These are phyloP conservation scores for Furnarius figulus DNA, from an alignment of 2,113 vertebrate genomes.

Conservation along the genomic window DNA sequence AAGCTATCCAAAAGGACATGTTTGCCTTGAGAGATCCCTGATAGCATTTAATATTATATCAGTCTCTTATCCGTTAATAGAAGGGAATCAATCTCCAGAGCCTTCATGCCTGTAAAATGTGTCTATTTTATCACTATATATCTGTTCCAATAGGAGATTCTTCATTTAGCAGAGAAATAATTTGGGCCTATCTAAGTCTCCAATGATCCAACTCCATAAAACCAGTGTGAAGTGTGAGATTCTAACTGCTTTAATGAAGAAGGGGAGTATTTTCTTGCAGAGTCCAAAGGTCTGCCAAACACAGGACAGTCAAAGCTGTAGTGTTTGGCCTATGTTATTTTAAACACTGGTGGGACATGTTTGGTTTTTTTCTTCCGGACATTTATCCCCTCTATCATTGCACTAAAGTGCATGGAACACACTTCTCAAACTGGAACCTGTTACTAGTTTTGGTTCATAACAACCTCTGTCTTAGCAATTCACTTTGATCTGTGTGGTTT, in stretches of 20 bases:
- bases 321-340: not conserved
- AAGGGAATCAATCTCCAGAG: not conserved
- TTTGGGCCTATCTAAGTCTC: not conserved
- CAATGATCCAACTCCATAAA: not conserved
- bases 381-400: not conserved
- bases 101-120: not conserved
- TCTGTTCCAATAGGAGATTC: not conserved
- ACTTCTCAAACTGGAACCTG: not conserved
- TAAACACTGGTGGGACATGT: not conserved
- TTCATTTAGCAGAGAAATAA: not conserved
- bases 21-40: not conserved
- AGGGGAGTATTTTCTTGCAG: not conserved
- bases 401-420: not conserved
- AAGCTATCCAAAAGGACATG: not conserved
- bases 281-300: not conserved
- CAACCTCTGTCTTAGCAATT: not conserved
- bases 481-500: constrained; percentile 11
- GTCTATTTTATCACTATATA: not conserved
- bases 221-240: not conserved
- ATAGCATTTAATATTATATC: not conserved
- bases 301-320: not conserved
- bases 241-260: not conserved
- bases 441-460: constrained; percentile 4
- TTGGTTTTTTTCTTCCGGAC: not conserved
- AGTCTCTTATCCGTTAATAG: not conserved